Base-by-base conservation (phyloP, 2,113 vertebrate genomes). In the Pleuronectes platessa region DNA sequence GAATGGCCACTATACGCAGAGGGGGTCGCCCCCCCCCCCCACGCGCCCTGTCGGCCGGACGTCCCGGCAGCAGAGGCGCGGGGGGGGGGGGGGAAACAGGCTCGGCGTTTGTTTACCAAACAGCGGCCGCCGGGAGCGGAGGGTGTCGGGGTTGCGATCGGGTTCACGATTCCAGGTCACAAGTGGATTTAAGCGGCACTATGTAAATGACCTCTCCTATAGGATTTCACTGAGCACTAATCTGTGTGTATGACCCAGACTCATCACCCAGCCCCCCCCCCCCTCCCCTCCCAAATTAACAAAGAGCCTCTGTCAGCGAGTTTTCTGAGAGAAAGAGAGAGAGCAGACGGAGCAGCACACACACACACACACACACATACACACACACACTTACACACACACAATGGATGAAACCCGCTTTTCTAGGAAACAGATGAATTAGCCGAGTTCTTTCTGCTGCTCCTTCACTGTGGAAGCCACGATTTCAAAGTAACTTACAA, bases 201-300 rank as follows among this genome's bases (percentile, higher is more conserved):
- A 75, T 86, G 84, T 85, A 88, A 86, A 89, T 81, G 86, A 85
- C 83, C 86, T 78, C 68, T 86, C 76, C 82, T 88, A 91, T 89
- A 88, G 89, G 87, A 91, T 89, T 92, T 89, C 91, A 91, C 85
- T 88, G 71, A 90, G 79, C 66, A 77, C 88, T 90, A 91, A 92
- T 91, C 88, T 83, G 88, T 64, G 76, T 65, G 63, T 74, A 58
- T 87, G 89, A 93, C 88, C 87, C 49, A 68, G 76, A 71, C 83
- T 83, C 75, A 76, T 75, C 88, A 49, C 4, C 59, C 26, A 27
- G 26, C n/a, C 42, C 12, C 37, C 20, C 53, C 24, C 63, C 64
- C 45, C 17, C 26, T 20, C 21, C 12, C 20, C 20, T 61, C 45
- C 21, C 62, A 65, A 47, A 55, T 85, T 85, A 81, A 92, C 88